Conservation (phyloP, 2,888 invertebrate species). For the Thera britannica region DNA sequence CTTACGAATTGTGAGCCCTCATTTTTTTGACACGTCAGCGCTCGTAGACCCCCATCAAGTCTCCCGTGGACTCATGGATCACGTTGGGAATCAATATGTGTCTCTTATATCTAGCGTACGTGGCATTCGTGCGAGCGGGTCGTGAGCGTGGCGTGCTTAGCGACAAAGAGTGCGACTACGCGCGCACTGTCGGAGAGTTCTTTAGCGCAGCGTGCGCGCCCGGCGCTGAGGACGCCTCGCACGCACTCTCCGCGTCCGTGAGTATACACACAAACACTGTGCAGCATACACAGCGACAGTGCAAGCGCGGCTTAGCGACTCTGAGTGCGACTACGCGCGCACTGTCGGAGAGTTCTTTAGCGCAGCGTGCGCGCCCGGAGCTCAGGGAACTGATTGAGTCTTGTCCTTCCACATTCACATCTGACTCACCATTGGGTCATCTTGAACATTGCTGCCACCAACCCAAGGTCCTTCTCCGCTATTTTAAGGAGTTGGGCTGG, state of each 20-base stretch:
- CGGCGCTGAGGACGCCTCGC: constrained; percentile 81
- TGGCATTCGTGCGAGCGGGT: constrained; percentile 85
- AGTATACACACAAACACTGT: constrained; percentile 23
- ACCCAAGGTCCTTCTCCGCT: no score
- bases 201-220: constrained; percentile 86
- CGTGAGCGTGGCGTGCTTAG: constrained; percentile 77
- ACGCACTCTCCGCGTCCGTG: constrained; percentile 61
- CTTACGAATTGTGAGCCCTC: no score
- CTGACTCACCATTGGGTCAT: no score
- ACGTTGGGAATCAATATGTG: no score
- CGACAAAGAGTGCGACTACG: constrained; percentile 83
- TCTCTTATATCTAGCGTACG: constrained; percentile 73
- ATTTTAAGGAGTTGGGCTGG: no score
- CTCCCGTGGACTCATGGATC: no score
- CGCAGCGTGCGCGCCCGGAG: constrained; percentile 86
- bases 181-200: constrained; percentile 80
- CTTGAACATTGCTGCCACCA: no score
- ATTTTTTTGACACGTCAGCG: no score
- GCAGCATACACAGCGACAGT: no score
- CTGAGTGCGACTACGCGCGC: constrained; percentile 84
- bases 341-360: constrained; percentile 83
- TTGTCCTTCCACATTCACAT: no score
- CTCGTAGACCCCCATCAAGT: no score
- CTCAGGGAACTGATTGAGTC: constrained; percentile 51
- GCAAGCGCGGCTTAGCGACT: constrained; percentile 69